phyloP scores from a whole-genome alignment of 2,888 invertebrate genomes.

The Machimus atricapillus region DNA sequence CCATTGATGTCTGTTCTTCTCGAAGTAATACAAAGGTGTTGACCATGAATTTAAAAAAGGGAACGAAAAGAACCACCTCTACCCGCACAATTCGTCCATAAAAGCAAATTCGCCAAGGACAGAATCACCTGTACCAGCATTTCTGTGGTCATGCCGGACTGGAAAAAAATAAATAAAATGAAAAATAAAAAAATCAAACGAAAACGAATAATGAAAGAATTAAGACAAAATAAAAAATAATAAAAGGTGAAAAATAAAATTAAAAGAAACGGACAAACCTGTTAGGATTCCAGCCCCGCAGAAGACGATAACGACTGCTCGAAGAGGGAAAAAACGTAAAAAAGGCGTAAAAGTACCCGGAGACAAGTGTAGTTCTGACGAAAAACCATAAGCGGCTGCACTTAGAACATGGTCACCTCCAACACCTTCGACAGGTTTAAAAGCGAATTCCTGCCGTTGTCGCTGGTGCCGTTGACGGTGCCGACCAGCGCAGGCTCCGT shows the following conservation, averaged over 20 bases:
- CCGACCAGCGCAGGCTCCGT: background rate
- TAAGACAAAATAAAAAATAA: background rate
- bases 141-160: slow-evolving; percentile 2
- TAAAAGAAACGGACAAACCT: slow-evolving; percentile 40
- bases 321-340: background rate
- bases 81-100: background rate
- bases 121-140: slow-evolving; percentile 47
- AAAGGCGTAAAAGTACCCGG: slow-evolving; percentile 27
- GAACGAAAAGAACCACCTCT: background rate
- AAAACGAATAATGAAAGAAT: background rate
- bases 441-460: slow-evolving; percentile 30
- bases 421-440: slow-evolving; percentile 62
- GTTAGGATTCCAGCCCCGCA: slow-evolving; percentile 38
- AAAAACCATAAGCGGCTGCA: slow-evolving; percentile 43
- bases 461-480: background rate
- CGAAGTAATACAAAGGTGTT: background rate
- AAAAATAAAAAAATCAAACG: background rate
- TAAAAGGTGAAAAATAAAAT: background rate
- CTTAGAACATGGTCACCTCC: slow-evolving; percentile 61
- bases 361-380: slow-evolving; percentile 44
- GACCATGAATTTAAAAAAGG: slow-evolving; percentile 20
- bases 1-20: background rate
- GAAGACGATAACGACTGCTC: background rate
- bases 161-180: background rate
- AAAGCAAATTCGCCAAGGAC: slow-evolving; percentile 45